A percentile compares a stretch with the other conserved stretches of the same genome.
phyloP scores from a whole-genome alignment of 1,140 invertebrate species.

The Campodea augens region DNA sequence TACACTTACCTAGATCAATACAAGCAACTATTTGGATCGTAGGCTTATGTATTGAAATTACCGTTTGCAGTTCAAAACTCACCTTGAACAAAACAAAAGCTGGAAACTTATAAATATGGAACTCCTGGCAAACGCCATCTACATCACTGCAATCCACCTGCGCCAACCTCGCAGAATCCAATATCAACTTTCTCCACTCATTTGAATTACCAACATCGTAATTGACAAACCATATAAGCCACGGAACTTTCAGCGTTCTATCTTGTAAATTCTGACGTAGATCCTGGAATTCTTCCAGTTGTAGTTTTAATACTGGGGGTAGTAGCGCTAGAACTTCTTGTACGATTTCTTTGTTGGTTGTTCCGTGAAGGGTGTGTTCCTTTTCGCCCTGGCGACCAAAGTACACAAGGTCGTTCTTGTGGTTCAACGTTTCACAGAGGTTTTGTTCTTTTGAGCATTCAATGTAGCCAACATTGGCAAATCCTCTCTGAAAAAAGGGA shows the following conservation, averaged over 20 bases:
- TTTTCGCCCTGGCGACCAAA: slow-evolving; percentile 21
- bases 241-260: slow-evolving; percentile 2
- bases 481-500: slow-evolving; percentile 26
- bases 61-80: too few relatives aligned
- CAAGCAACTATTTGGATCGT: too few relatives aligned
- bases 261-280: background rate
- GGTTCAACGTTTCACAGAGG: slow-evolving; percentile 27
- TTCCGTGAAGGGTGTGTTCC: slow-evolving; percentile 21
- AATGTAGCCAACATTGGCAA: slow-evolving; percentile 33
- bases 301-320: slow-evolving; percentile 29
- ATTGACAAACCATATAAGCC: slow-evolving; percentile 2
- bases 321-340: slow-evolving; percentile 32
- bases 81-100: too few relatives aligned
- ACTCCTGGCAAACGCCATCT: background rate
- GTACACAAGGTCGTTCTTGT: slow-evolving; percentile 27
- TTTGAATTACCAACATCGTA: slow-evolving; percentile 10
- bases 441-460: slow-evolving; percentile 24
- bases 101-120: background rate
- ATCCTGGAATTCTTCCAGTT: slow-evolving; percentile 29
- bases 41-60: too few relatives aligned
- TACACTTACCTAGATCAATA: too few relatives aligned
- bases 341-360: slow-evolving; percentile 30
- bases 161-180: background rate
- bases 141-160: slow-evolving; percentile 1
- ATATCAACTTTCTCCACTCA: background rate